phyloP scores from a whole-genome alignment of 2,113 vertebrate genomes.

The Larimichthys polyactis region DNA sequence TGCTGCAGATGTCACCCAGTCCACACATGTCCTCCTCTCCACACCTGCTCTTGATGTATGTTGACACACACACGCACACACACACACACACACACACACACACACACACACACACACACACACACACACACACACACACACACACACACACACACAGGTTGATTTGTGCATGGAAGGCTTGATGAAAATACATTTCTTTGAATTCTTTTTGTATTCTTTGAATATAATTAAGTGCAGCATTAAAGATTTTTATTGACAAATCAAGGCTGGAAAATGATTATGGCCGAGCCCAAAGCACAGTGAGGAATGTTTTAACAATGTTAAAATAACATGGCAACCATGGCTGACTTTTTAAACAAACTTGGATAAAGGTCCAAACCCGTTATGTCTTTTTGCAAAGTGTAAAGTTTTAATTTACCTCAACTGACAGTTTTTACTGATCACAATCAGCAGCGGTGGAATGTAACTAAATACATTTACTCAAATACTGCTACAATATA shows the following conservation, averaged over 20 bases:
- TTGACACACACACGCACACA: not conserved
- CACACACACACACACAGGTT: constrained; percentile 2
- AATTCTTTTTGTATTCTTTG: not conserved
- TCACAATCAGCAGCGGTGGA: too few relatives aligned
- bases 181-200: not conserved
- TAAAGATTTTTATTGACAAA: not conserved
- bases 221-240: not conserved
- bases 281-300: not conserved
- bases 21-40: constrained; percentile 91
- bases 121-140: not conserved
- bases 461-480: too few relatives aligned
- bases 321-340: not conserved
- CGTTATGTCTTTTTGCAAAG: not conserved
- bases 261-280: not conserved
- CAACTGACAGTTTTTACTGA: not conserved
- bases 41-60: constrained; percentile 90
- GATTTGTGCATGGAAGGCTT: not conserved
- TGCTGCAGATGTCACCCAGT: constrained; percentile 89
- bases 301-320: not conserved
- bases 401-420: not conserved
- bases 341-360: not conserved
- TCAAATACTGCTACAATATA: too few relatives aligned
- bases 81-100: not conserved
- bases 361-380: not conserved
- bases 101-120: not conserved